Evolutionary conservation across 1,140 invertebrate genomes (phyloP).

Genomic region (Dendroctonus valens): DNA sequence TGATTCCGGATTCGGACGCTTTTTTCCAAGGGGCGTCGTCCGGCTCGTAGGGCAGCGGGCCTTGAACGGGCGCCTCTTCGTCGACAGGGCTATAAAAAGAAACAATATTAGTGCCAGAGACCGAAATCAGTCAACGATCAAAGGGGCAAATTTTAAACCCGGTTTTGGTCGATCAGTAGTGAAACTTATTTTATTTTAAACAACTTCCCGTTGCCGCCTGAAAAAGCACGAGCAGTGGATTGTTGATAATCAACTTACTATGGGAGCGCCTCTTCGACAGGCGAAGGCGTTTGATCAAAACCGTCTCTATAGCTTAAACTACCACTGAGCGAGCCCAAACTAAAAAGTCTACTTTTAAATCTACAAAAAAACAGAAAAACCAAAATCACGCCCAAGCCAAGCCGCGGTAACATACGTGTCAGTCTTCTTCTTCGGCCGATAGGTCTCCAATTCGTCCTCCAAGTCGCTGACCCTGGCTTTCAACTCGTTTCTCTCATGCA

Average conservation of each 20-base stretch:
- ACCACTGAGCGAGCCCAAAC: constrained; percentile 11
- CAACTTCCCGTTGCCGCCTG: no score
- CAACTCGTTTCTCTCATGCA: constrained; percentile 85
- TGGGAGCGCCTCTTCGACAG: constrained; percentile 17
- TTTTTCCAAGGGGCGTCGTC: constrained; percentile 92
- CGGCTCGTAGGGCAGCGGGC: constrained; percentile 92
- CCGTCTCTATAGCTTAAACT: neutral
- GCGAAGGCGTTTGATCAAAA: constrained; percentile 18
- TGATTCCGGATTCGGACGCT: constrained; percentile 77
- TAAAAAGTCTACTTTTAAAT: constrained; percentile 28
- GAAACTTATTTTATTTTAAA: no score
- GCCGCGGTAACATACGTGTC: constrained; percentile 41
- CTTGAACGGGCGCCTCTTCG: constrained; percentile 88
- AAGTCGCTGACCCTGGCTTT: constrained; percentile 82
- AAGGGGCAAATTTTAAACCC: no score
- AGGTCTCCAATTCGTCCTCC: constrained; percentile 80
- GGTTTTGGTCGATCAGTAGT: no score
- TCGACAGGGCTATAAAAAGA: constrained; percentile 56
- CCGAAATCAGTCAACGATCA: no score
- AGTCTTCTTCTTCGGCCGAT: constrained; percentile 58
- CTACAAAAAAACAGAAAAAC: constrained; percentile 21
- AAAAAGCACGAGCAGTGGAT: no score
- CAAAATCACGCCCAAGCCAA: neutral
- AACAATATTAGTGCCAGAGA: neutral
- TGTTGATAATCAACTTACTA: constrained; percentile 23